A percentile compares a stretch with the other conserved stretches of the same genome.
Evolutionary conservation across 2,888 invertebrate species (phyloP).

Genomic region (Philonicus albiceps): DNA sequence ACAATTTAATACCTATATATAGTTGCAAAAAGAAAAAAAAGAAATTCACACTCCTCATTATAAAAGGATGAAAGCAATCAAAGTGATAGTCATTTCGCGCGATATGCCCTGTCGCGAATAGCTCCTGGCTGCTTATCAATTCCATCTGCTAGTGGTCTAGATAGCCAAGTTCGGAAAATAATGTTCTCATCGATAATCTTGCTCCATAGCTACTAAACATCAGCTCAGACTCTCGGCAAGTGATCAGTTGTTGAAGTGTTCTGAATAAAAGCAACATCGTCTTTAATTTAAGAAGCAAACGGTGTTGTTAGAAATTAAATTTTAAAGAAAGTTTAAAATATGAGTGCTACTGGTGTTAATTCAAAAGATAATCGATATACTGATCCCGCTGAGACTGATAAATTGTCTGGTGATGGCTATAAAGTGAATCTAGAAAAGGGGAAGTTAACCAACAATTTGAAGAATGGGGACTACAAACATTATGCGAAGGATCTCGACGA

Average conservation of each 20-base stretch:
- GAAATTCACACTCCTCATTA: neutral
- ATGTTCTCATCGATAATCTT: neutral
- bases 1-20: slow-evolving; percentile 20
- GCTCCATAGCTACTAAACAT: neutral
- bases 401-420: slow-evolving; percentile 14
- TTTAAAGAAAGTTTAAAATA: slow-evolving; percentile 8
- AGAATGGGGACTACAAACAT: slow-evolving; percentile 49
- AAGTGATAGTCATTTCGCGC: slow-evolving; percentile 19
- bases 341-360: slow-evolving; percentile 38
- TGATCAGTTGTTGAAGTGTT: neutral
- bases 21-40: neutral
- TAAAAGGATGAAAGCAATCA: slow-evolving; percentile 34
- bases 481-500: slow-evolving; percentile 50
- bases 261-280: neutral
- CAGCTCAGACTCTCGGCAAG: neutral
- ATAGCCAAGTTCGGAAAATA: neutral
- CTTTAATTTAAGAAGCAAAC: neutral
- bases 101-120: neutral
- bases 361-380: slow-evolving; percentile 20
- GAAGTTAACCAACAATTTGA: slow-evolving; percentile 26
- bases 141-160: neutral
- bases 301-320: neutral
- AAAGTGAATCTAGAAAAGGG: slow-evolving; percentile 19
- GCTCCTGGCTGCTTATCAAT: neutral
- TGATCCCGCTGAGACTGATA: slow-evolving; percentile 40